These are phyloP conservation scores for Podargus strigoides DNA, from an alignment of 2,797 vertebrate species.

Conservation along the genomic window DNA sequence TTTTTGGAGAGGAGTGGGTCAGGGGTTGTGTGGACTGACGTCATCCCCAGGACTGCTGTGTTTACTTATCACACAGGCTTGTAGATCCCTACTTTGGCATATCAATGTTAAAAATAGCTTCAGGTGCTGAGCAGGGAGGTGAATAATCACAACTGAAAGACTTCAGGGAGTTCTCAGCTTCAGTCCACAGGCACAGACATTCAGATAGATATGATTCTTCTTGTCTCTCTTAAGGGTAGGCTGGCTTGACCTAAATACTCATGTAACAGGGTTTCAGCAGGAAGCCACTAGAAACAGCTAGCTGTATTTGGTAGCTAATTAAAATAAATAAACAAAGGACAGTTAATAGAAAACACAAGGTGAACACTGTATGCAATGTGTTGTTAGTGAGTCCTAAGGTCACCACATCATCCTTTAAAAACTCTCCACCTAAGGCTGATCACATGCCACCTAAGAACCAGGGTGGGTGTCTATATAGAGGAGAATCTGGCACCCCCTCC, in stretches of 20 bases:
- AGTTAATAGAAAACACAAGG: background rate
- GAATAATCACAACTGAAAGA: background rate
- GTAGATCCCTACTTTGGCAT: background rate
- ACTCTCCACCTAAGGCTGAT: background rate
- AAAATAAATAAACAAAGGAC: background rate
- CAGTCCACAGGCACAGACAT: background rate
- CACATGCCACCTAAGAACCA: background rate
- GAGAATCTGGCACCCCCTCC: background rate
- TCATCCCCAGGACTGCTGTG: background rate
- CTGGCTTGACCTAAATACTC: background rate
- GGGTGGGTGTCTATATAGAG: rapidly evolving
- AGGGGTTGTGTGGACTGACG: background rate
- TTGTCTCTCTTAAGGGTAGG: background rate
- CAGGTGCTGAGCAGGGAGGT: background rate
- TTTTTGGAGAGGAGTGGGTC: background rate
- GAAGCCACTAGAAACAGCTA: background rate
- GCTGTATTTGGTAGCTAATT: background rate
- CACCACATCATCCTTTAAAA: background rate
- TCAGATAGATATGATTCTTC: background rate
- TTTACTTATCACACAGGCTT: background rate
- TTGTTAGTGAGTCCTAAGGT: background rate
- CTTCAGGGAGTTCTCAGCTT: background rate
- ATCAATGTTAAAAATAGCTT: background rate
- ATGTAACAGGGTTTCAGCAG: background rate
- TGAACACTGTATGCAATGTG: background rate